These are phyloP conservation scores for Marasmarcha lunaedactyla DNA, from an alignment of 2,888 invertebrate species.

Conservation along the genomic window DNA sequence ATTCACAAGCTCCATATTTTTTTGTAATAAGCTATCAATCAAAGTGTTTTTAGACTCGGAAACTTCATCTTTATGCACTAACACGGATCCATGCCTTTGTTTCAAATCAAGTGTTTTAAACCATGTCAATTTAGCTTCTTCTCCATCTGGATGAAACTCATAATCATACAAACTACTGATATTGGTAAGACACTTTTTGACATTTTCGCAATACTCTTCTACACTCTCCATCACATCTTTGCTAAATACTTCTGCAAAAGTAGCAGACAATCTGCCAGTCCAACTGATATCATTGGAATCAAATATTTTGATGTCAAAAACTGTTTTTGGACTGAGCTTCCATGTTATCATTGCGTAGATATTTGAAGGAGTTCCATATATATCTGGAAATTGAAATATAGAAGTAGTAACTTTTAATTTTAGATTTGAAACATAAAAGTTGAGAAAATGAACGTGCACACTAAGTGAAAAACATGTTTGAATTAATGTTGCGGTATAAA, in stretches of 20 bases:
- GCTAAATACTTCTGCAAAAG: background rate
- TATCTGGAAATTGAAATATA: background rate
- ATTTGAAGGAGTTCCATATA: background rate
- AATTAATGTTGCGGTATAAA: too few relatives aligned
- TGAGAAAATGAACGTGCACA: too few relatives aligned
- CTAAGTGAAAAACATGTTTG: too few relatives aligned
- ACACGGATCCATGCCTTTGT: constrained; percentile 31
- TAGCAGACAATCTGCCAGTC: background rate
- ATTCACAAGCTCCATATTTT: constrained; percentile 27
- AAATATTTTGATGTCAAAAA: background rate
- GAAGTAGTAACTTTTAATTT: too few relatives aligned
- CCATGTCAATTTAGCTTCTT: constrained; percentile 33
- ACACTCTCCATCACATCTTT: constrained; percentile 21
- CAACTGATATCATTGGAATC: background rate
- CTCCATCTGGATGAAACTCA: constrained; percentile 22
- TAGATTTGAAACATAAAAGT: too few relatives aligned
- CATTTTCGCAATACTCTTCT: constrained; percentile 28
- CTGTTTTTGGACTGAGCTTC: background rate
- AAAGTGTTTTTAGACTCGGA: constrained; percentile 25
- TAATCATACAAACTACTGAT: constrained; percentile 20
- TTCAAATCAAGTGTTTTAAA: constrained; percentile 27
- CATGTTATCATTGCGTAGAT: background rate
- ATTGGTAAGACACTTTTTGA: constrained; percentile 23
- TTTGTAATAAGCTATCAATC: constrained; percentile 32
- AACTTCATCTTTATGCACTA: constrained; percentile 20